These are phyloP conservation scores for Suillia variegata DNA, from an alignment of 2,888 invertebrate species.

Conservation along the genomic window DNA sequence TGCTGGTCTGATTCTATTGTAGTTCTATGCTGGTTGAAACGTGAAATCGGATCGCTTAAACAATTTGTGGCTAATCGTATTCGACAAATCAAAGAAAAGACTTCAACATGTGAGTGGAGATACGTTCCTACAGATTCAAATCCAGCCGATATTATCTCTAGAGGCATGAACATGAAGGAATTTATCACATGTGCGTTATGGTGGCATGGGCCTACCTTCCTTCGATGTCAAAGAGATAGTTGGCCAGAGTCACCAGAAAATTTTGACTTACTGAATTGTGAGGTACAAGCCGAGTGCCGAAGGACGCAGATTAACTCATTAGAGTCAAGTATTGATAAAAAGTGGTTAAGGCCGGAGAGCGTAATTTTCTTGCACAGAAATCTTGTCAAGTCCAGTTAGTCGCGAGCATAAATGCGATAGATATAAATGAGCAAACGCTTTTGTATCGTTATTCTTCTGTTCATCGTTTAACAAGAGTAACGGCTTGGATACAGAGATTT, in stretches of 20 bases:
- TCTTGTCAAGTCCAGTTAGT: conserved; percentile 8
- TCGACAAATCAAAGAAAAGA: conserved; percentile 14
- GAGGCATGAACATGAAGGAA: background rate
- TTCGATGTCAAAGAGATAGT: background rate
- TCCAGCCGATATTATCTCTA: conserved; percentile 18
- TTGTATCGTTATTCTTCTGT: conserved; percentile 13
- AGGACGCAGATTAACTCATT: background rate
- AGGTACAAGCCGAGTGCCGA: conserved; percentile 5
- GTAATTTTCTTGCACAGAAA: background rate
- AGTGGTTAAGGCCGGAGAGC: background rate
- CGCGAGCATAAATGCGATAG: conserved; percentile 9
- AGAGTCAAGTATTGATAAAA: background rate
- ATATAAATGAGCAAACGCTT: background rate
- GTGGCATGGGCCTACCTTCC: background rate
- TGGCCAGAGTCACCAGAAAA: background rate
- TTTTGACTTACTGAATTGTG: background rate
- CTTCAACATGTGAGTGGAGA: conserved; percentile 4
- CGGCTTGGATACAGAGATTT: conserved; percentile 10
- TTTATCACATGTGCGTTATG: background rate
- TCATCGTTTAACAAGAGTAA: conserved; percentile 8
- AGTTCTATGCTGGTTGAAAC: conserved; percentile 12
- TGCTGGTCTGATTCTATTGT: conserved; percentile 15
- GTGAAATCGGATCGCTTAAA: background rate
- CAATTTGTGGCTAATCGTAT: conserved; percentile 19
- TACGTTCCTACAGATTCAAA: conserved; percentile 14